A percentile compares a stretch with the other conserved stretches of the same genome.
phyloP scores from a whole-genome alignment of 2,113 vertebrate genomes.

The Megaceryle torquata region DNA sequence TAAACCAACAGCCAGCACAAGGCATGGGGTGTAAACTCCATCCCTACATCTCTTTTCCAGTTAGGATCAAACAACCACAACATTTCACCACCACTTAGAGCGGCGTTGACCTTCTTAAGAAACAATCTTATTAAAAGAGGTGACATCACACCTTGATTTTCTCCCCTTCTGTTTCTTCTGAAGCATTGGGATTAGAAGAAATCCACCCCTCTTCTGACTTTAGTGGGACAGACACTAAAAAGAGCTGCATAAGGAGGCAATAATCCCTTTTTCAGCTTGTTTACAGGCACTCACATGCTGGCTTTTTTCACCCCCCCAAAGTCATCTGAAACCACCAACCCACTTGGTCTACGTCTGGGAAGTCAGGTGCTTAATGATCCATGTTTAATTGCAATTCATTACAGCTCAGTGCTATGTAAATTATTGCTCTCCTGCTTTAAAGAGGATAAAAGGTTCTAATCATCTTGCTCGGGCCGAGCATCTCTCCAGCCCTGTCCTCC shows the following conservation, averaged over 20 bases:
- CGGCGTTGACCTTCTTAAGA: no score
- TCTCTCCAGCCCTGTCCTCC: not conserved
- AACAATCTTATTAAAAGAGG: not conserved
- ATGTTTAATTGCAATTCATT: conserved; percentile 23
- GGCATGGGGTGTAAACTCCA: no score
- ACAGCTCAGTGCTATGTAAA: not conserved
- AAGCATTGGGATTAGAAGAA: not conserved
- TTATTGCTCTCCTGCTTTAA: not conserved
- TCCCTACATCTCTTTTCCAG: no score
- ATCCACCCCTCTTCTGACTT: not conserved
- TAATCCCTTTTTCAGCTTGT: not conserved
- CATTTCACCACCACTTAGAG: no score
- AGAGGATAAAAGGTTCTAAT: not conserved
- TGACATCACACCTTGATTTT: not conserved
- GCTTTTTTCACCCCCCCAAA: not conserved
- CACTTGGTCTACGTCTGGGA: not conserved
- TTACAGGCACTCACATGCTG: not conserved
- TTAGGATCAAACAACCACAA: no score
- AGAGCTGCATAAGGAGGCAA: not conserved
- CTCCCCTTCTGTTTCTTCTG: not conserved
- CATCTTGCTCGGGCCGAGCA: not conserved
- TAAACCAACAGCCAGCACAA: no score
- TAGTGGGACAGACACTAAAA: not conserved
- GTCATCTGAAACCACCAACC: not conserved
- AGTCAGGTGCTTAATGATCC: not conserved